These are phyloP conservation scores for Micrasema minimum DNA, from an alignment of 1,140 invertebrate genomes.

Conservation along the genomic window DNA sequence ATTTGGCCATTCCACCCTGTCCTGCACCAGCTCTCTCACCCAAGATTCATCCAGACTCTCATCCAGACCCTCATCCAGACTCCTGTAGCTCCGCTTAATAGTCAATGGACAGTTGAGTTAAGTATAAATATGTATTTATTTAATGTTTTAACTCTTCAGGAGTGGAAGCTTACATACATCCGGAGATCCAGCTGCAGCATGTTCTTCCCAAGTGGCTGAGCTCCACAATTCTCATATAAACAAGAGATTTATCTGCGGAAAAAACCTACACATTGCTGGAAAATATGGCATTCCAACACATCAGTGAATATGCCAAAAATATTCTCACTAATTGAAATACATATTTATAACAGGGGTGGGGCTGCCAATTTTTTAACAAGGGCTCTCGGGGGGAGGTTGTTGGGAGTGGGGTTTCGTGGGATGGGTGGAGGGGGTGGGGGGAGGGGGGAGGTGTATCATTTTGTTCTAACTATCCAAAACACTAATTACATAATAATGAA, in stretches of 20 bases:
- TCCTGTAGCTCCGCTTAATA: not conserved
- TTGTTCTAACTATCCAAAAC: too few relatives aligned
- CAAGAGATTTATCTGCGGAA: conserved; percentile 60
- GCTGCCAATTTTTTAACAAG: too few relatives aligned
- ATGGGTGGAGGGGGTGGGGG: too few relatives aligned
- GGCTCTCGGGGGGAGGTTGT: too few relatives aligned
- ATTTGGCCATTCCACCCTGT: not conserved
- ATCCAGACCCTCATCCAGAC: not conserved
- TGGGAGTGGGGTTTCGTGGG: too few relatives aligned
- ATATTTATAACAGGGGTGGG: too few relatives aligned
- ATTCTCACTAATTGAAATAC: not conserved
- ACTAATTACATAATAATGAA: too few relatives aligned
- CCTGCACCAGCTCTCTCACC: not conserved
- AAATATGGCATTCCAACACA: conserved; percentile 65
- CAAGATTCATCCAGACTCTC: not conserved
- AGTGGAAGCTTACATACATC: conserved; percentile 57
- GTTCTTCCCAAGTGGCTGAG: conserved; percentile 69
- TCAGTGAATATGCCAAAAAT: conserved; percentile 61
- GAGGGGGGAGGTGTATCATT: too few relatives aligned
- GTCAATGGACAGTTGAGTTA: not conserved
- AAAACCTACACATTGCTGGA: conserved; percentile 65
- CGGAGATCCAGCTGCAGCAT: conserved; percentile 73
- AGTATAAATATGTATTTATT: not conserved
- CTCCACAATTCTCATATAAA: conserved; percentile 71
- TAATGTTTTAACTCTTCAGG: too few relatives aligned